phyloP scores from a whole-genome alignment of 2,113 vertebrate species.

The Eudyptes chrysolophus region DNA sequence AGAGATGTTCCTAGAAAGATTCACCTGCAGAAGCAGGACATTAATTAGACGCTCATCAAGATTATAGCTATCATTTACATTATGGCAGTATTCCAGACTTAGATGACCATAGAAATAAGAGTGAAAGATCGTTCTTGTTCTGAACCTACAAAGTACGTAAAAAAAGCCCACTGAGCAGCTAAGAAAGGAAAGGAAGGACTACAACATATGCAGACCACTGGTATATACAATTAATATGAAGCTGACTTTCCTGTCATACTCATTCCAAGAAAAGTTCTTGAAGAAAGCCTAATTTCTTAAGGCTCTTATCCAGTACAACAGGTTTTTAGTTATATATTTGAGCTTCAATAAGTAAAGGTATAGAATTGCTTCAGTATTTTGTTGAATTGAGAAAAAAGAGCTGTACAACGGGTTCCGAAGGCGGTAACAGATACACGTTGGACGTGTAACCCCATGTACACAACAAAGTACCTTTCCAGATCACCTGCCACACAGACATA shows the following conservation, averaged over 20 bases:
- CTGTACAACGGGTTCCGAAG: accelerated
- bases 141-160: neutral
- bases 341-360: neutral
- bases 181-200: neutral
- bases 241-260: neutral
- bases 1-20: neutral
- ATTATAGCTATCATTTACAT: neutral
- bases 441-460: accelerated
- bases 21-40: neutral
- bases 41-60: neutral
- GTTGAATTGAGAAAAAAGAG: neutral
- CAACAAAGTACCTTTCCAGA: neutral
- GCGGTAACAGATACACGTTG: accelerated
- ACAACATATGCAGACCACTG: neutral
- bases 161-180: neutral
- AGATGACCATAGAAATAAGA: neutral
- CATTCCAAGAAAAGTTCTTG: neutral
- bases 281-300: neutral
- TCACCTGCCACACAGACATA: neutral
- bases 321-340: neutral
- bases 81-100: neutral
- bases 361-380: neutral
- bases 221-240: neutral
- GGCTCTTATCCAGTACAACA: neutral
- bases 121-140: neutral